Conservation (phyloP, 92 coral and sea anemone species). For the Epizoanthus stellaris region DNA sequence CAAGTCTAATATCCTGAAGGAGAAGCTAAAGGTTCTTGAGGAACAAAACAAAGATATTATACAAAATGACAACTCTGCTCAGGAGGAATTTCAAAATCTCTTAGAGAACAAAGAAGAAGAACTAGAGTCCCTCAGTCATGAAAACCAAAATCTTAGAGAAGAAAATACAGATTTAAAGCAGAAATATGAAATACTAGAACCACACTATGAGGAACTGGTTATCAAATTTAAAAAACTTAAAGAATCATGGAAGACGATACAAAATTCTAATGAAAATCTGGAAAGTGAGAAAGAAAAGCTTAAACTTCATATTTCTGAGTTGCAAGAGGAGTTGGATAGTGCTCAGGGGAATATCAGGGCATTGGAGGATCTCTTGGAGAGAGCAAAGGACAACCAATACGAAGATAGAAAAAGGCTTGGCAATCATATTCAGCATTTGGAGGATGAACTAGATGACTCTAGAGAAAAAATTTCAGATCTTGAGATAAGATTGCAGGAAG, state of each 20-base stretch:
- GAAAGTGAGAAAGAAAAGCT: conserved; percentile 65
- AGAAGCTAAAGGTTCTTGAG: conserved; percentile 47
- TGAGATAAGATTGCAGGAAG: conserved; percentile 61
- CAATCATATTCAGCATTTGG: conserved; percentile 57
- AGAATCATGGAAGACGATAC: conserved; percentile 67
- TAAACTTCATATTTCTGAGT: conserved; percentile 49
- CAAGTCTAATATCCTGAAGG: conserved; percentile 43
- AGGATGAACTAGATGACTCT: conserved; percentile 70
- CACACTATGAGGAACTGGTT: conserved; percentile 68
- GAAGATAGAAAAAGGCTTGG: conserved; percentile 65
- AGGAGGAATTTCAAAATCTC: conserved; percentile 39
- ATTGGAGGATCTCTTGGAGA: conserved; percentile 61
- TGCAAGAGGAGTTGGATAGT: conserved; percentile 71
- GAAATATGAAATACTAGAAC: conserved; percentile 70
- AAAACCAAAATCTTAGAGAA: conserved; percentile 55
- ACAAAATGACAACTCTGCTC: conserved; percentile 30
- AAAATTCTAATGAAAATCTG: conserved; percentile 66
- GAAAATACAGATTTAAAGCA: conserved; percentile 58
- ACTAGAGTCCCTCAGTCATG: conserved; percentile 45
- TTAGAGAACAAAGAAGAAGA: conserved; percentile 54
- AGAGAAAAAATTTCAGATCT: conserved; percentile 63
- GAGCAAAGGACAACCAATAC: conserved; percentile 48
- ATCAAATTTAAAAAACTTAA: conserved; percentile 67
- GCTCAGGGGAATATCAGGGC: conserved; percentile 66
- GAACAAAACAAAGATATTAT: conserved; percentile 22